Percentiles rank a stretch among this genome's conserved stretches.
phyloP scores from a whole-genome alignment of 2,888 invertebrate species.

The Acanthopleura granulata region DNA sequence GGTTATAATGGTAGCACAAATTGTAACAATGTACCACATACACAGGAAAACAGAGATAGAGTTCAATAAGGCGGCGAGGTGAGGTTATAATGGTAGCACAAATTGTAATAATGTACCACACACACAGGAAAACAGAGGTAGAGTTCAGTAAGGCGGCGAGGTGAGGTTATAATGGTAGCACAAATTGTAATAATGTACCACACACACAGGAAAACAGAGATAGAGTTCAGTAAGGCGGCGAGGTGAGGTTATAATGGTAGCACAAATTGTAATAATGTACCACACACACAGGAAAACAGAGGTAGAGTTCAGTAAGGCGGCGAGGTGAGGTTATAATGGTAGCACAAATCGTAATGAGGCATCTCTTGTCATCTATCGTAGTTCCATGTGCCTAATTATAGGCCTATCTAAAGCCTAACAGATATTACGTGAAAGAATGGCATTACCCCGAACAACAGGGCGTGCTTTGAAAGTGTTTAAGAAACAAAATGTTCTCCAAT shows the following conservation, averaged over 20 bases:
- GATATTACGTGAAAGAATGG: no score
- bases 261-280: no score
- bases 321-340: slow-evolving; percentile 48
- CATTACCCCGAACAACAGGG: no score
- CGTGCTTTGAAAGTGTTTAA: no score
- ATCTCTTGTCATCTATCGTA: no score
- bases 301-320: slow-evolving; percentile 54
- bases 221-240: slow-evolving; percentile 56
- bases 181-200: no score
- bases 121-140: slow-evolving; percentile 70
- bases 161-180: slow-evolving; percentile 31
- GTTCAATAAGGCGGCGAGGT: slow-evolving; percentile 59
- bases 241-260: slow-evolving; percentile 36
- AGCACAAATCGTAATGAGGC: no score
- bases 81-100: not conserved
- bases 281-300: slow-evolving; percentile 72
- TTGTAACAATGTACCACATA: slow-evolving; percentile 72
- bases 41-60: slow-evolving; percentile 69
- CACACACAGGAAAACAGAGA: slow-evolving; percentile 71
- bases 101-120: slow-evolving; percentile 70
- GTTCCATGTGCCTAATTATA: no score
- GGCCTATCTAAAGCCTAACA: no score
- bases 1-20: not conserved
- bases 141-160: slow-evolving; percentile 59
- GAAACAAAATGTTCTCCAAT: no score